A percentile compares a stretch with the other conserved stretches of the same genome.
phyloP scores from a whole-genome alignment of 2,797 vertebrate species.

The Sebastes matsubarae region DNA sequence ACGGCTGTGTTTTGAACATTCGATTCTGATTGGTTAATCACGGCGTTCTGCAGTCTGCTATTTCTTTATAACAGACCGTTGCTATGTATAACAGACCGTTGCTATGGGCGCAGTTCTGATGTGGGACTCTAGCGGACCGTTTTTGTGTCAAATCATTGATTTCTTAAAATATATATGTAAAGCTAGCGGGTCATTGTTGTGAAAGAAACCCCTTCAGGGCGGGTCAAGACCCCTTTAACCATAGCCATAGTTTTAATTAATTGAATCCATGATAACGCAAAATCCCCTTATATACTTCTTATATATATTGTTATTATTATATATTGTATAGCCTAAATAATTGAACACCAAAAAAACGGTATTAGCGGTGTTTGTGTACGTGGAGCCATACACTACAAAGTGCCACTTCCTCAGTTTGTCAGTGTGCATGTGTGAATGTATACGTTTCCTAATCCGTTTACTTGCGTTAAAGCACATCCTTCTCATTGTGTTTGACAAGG shows the following conservation, averaged over 20 bases:
- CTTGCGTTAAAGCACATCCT: background rate
- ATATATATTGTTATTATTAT: background rate
- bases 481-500: slow-evolving; percentile 31
- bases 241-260: background rate
- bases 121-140: too few relatives aligned
- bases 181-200: rapidly evolving
- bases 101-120: too few relatives aligned
- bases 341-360: background rate
- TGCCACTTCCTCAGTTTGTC: background rate
- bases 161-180: too few relatives aligned
- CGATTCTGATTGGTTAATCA: too few relatives aligned
- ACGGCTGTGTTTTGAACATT: too few relatives aligned
- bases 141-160: too few relatives aligned
- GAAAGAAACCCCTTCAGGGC: too few relatives aligned
- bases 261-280: background rate
- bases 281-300: background rate
- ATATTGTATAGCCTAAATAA: background rate
- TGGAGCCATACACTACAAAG: background rate
- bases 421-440: background rate
- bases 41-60: too few relatives aligned
- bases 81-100: too few relatives aligned
- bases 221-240: rapidly evolving
- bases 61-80: too few relatives aligned
- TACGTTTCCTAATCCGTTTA: background rate
- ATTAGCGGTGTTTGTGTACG: background rate